A percentile compares a stretch with the other conserved stretches of the same genome.
phyloP scores from a whole-genome alignment of 2,797 vertebrate genomes.

The Sebastiscus tertius region DNA sequence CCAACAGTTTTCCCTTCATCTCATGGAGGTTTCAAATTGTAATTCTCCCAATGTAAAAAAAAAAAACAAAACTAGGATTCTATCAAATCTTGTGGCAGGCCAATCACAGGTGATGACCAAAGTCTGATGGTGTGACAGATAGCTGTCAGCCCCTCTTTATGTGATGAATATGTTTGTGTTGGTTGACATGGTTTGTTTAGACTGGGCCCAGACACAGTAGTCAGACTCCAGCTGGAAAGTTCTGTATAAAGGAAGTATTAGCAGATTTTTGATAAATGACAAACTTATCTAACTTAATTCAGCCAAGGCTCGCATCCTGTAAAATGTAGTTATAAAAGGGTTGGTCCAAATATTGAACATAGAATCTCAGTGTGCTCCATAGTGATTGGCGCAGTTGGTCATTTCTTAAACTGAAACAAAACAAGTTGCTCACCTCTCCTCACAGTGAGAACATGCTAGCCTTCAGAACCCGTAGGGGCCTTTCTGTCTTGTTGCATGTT shows the following conservation, averaged over 20 bases:
- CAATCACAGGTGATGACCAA: conserved; percentile 30
- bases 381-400: neutral
- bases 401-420: neutral
- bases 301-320: neutral
- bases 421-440: neutral
- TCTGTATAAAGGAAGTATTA: neutral
- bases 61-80: neutral
- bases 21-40: neutral
- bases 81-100: conserved; percentile 25
- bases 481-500: neutral
- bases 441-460: neutral
- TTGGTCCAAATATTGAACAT: neutral
- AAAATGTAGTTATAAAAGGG: neutral
- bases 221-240: neutral
- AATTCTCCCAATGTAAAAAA: conserved; percentile 1
- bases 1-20: neutral
- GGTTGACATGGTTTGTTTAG: conserved; percentile 4
- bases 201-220: neutral
- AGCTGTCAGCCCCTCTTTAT: conserved; percentile 5
- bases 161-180: conserved; percentile 25
- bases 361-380: neutral
- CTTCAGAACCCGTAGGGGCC: neutral
- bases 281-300: neutral
- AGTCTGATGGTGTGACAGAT: neutral
- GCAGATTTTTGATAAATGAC: neutral